Evolutionary conservation across 92 coral and sea anemone species (phyloP).

Genomic region (Siderastrea siderea): DNA sequence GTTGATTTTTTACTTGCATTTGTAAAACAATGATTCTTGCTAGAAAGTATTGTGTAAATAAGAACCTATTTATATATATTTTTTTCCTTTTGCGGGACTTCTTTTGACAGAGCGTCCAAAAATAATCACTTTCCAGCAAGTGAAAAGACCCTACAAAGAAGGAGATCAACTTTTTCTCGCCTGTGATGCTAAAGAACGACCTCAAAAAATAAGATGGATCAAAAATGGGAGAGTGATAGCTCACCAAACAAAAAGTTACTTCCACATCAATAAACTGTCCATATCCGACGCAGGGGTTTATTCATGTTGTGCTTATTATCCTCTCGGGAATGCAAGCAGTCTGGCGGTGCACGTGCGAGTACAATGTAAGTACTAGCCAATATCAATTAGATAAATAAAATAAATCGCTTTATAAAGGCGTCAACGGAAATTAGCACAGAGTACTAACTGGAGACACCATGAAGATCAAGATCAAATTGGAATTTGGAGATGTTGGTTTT

Average conservation of each 20-base stretch:
- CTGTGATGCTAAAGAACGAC: neutral
- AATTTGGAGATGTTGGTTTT: too few relatives aligned
- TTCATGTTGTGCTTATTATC: neutral
- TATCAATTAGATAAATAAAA: too few relatives aligned
- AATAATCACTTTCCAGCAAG: neutral
- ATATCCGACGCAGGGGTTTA: too few relatives aligned
- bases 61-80: too few relatives aligned
- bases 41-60: too few relatives aligned
- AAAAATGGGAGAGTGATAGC: constrained; percentile 7
- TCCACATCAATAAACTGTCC: neutral
- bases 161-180: neutral
- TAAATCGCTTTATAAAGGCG: too few relatives aligned
- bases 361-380: constrained; percentile 3
- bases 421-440: too few relatives aligned
- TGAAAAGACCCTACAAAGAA: neutral
- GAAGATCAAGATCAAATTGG: too few relatives aligned
- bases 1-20: too few relatives aligned
- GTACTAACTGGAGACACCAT: too few relatives aligned
- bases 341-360: neutral
- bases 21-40: too few relatives aligned
- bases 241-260: neutral
- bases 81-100: neutral
- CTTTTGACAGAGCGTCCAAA: constrained; percentile 19
- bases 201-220: constrained; percentile 20
- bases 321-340: constrained; percentile 3